These are phyloP conservation scores for Porites evermanni DNA, from an alignment of 92 coral and sea anemone species.

Conservation along the genomic window DNA sequence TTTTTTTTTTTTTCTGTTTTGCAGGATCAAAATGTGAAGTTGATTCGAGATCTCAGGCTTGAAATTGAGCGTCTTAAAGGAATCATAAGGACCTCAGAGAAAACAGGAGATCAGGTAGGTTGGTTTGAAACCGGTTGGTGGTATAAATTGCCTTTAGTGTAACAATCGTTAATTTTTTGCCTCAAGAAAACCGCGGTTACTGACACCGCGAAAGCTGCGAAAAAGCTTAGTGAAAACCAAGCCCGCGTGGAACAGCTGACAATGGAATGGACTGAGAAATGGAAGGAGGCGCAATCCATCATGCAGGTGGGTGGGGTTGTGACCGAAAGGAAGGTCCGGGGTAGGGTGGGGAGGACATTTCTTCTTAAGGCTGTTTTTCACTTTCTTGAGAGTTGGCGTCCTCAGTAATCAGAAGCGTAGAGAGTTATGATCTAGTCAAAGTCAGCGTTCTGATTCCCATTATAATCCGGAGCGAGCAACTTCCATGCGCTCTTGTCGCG, in stretches of 20 bases:
- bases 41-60: slow-evolving; percentile 80
- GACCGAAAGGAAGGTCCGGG: too few relatives aligned
- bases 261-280: slow-evolving; percentile 96
- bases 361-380: too few relatives aligned
- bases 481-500: too few relatives aligned
- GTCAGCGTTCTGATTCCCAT: too few relatives aligned
- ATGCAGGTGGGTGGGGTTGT: slow-evolving; percentile 79
- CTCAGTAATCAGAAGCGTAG: too few relatives aligned
- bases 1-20: background rate
- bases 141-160: background rate
- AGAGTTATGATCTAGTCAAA: too few relatives aligned
- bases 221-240: slow-evolving; percentile 87
- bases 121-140: background rate
- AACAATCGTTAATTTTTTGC: background rate
- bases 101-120: slow-evolving; percentile 16
- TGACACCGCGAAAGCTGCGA: slow-evolving; percentile 76
- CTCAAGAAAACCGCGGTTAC: slow-evolving; percentile 31
- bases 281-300: slow-evolving; percentile 93
- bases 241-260: slow-evolving; percentile 91
- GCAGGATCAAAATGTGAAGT: slow-evolving; percentile 89
- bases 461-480: too few relatives aligned
- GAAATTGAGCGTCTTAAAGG: slow-evolving; percentile 84
- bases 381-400: too few relatives aligned
- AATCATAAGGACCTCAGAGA: slow-evolving; percentile 41
- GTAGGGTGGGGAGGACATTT: background rate